Base-by-base conservation (phyloP, 2,888 invertebrate genomes). In the Ectemnius continuus region DNA sequence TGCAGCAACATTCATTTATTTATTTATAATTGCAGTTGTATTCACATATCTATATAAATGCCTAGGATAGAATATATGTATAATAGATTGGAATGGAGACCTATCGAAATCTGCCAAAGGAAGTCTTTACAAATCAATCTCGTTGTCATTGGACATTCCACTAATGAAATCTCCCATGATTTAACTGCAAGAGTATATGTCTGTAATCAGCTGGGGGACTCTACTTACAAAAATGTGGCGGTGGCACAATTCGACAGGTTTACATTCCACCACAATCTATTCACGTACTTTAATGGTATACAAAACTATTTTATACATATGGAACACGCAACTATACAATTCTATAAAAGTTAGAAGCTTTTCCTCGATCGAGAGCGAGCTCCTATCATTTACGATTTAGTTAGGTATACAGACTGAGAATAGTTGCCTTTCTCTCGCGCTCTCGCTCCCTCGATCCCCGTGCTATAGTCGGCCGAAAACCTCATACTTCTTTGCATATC, bases 281-380 rank as follows among this genome's bases (percentile, higher is more conserved):
- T 73, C 56, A 36, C 36, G 59, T 75, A 72, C 61, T 61, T 80
- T 71, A 64, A 73, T 63, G 67, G 62, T 67, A 80, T 82, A 83
- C 70, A 83, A 84, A 84, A 84, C 82, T 83, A 84, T 73, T 72
- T 83, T 83, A 83, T 65, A 75, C 65, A 67, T 76, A 76, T 73
- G 82, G 83, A 84, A 83, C 83, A 83, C 78, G 75, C 71, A 84
- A 80, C 65, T 84, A 78, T 82, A 82, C 82, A 68, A 75, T 61
- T 67, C 80, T 83, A 82, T 77, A 79, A 79, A 83, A 80, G 75
- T 82, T 78, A 84, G 73, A 84, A 82, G 83, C 83, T 84, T 77
- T 67, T 81, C 80, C 75, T 73, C 71, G 71, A 59, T 72, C 72
- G 64, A 78, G 58, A 83, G 60, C 36, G 56, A 64, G 61, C 75